These are phyloP conservation scores for Noctua comes DNA, from an alignment of 2,888 invertebrate species.

Conservation along the genomic window DNA sequence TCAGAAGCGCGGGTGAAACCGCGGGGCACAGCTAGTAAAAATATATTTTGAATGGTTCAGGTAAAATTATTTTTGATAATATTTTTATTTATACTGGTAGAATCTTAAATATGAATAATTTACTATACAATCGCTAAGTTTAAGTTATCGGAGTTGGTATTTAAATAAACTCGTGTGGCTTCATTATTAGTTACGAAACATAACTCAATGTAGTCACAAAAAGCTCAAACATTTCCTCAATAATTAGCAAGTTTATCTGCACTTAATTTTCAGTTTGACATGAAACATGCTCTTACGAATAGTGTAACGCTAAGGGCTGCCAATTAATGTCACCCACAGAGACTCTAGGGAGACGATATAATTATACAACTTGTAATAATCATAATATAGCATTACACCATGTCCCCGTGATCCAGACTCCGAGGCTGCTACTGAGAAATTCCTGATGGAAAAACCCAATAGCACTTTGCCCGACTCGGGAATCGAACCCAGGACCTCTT, in stretches of 20 bases:
- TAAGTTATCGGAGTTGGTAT: neutral
- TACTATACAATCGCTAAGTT: neutral
- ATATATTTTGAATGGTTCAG: too few species aligned
- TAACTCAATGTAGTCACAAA: neutral
- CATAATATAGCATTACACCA: neutral
- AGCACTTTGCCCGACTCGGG: neutral
- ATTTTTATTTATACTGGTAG: too few species aligned
- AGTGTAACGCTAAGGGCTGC: neutral
- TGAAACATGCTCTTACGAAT: neutral
- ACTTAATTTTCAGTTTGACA: neutral
- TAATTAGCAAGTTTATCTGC: too few species aligned
- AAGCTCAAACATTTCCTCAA: neutral
- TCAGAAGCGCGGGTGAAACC: too few species aligned
- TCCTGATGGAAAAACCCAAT: neutral
- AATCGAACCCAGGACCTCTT: neutral
- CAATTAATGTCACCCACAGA: neutral
- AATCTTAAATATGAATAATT: neutral
- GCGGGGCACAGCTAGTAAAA: too few species aligned
- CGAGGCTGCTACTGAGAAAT: neutral
- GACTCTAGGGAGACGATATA: conserved; percentile 2
- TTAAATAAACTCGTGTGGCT: neutral
- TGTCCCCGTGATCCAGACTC: too few species aligned
- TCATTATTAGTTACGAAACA: neutral
- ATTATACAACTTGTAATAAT: conserved; percentile 4
- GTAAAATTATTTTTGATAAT: too few species aligned